Percentiles rank a stretch among this genome's conserved stretches.
Conservation (phyloP, 2,113 vertebrate genomes). For the Sula dactylatra region DNA sequence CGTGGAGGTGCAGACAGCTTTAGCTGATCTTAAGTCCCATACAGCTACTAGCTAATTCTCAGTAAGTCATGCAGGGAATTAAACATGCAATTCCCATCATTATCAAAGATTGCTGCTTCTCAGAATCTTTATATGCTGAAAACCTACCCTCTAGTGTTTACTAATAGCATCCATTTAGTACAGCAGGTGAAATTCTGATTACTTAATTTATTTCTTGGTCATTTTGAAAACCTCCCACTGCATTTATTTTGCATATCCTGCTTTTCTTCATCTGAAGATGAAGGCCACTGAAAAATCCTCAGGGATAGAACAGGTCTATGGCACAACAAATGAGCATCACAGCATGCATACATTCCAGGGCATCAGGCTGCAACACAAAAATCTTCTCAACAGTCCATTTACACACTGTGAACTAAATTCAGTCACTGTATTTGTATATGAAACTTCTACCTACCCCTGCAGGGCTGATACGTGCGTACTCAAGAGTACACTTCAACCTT, state of each 20-base stretch:
- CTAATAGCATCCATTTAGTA: constrained; percentile 12
- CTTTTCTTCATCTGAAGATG: not conserved
- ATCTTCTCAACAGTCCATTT: constrained; percentile 22
- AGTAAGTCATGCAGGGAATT: constrained; percentile 18
- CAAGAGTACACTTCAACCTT: not conserved
- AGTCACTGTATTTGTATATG: not conserved
- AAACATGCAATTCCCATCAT: constrained; percentile 9
- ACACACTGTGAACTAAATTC: constrained; percentile 20
- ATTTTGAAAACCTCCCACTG: not conserved
- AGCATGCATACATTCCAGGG: not conserved
- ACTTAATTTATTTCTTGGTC: constrained; percentile 40
- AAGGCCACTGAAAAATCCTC: constrained; percentile 7
- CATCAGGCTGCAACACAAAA: not conserved
- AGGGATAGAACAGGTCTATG: not conserved
- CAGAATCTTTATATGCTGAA: not conserved
- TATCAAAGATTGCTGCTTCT: constrained; percentile 25
- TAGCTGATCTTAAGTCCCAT: constrained; percentile 19
- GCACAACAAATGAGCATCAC: not conserved
- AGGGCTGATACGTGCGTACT: not conserved
- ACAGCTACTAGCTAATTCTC: constrained; percentile 14
- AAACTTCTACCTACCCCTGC: not conserved
- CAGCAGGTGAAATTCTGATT: constrained; percentile 39
- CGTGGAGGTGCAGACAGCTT: not conserved
- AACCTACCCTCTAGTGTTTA: constrained; percentile 20
- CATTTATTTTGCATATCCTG: constrained; percentile 18